Evolutionary conservation across 2,113 vertebrate genomes (phyloP).

Genomic region (Gavialis gangeticus): DNA sequence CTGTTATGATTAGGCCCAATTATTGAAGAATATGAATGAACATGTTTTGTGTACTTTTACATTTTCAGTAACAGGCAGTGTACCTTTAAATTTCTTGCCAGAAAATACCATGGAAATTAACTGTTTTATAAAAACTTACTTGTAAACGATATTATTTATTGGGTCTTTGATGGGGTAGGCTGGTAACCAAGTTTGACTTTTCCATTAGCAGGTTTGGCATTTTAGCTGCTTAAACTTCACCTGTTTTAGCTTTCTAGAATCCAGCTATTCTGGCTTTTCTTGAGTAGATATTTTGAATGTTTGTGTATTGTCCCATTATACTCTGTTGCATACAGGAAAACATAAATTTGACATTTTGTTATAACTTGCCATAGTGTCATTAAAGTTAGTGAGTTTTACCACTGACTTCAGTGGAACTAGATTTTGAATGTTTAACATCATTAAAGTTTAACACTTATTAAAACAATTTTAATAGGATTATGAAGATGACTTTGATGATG

Average conservation of each 20-base stretch:
- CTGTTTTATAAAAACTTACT: background rate
- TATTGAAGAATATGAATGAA: background rate
- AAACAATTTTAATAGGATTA: slow-evolving; percentile 85
- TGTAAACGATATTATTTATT: background rate
- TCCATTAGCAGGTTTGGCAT: background rate
- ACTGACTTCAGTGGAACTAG: background rate
- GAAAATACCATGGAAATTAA: background rate
- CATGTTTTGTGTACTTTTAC: background rate
- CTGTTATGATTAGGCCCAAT: background rate
- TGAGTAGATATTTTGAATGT: background rate
- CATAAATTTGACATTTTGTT: background rate
- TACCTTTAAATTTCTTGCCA: background rate
- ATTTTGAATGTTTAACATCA: background rate
- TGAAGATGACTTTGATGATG: slow-evolving; percentile 93
- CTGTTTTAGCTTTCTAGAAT: background rate
- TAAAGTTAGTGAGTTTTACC: background rate
- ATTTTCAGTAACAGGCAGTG: background rate
- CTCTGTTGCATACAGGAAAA: background rate
- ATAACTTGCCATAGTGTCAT: background rate
- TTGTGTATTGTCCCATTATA: background rate
- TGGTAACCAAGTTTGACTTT: background rate
- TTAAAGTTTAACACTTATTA: background rate
- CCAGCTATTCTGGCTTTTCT: background rate
- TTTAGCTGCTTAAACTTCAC: background rate
- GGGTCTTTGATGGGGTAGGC: background rate